Evolutionary conservation across 2,797 vertebrate species (phyloP).

Genomic region (Gobionotothen gibberifrons): DNA sequence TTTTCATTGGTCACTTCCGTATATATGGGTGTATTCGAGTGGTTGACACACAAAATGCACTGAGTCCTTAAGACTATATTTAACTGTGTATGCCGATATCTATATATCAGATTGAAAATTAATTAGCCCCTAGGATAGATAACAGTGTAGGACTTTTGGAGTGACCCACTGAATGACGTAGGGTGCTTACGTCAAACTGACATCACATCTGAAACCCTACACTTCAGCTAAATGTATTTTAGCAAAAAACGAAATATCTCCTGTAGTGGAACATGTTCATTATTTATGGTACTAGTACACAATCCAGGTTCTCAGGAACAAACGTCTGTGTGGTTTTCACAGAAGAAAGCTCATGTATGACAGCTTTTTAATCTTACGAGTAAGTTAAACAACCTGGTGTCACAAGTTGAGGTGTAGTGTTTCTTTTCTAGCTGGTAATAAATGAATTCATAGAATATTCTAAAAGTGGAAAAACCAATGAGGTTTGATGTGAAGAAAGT

Average conservation of each 20-base stretch:
- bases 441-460: background rate
- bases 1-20: background rate
- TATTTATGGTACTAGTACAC: background rate
- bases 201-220: background rate
- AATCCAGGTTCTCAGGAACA: background rate
- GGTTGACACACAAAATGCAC: background rate
- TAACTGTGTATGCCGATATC: background rate
- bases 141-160: background rate
- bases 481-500: background rate
- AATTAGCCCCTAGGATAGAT: background rate
- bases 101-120: background rate
- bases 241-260: too few species aligned
- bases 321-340: slow-evolving; percentile 1
- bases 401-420: background rate
- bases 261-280: background rate
- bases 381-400: background rate
- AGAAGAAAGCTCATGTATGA: background rate
- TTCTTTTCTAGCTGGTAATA: background rate
- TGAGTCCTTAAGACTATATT: background rate
- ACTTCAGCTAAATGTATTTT: background rate
- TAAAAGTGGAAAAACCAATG: background rate
- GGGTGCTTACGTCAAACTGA: background rate
- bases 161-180: slow-evolving; percentile 3
- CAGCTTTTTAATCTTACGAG: background rate
- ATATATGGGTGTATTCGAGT: background rate